phyloP scores from a whole-genome alignment of 1,140 invertebrate species.

The Musca domestica region DNA sequence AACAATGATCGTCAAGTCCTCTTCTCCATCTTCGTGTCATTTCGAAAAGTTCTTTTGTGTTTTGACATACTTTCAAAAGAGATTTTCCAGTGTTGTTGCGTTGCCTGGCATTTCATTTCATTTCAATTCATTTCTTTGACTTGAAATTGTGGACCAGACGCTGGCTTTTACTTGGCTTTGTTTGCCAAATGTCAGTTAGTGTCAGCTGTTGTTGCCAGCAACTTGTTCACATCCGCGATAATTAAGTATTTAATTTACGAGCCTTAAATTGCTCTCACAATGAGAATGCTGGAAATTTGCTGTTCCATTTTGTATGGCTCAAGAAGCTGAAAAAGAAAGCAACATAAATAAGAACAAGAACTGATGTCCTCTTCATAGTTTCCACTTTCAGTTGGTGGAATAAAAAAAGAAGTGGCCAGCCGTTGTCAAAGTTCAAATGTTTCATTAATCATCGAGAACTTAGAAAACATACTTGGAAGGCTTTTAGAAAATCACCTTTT shows the following conservation, averaged over 20 bases:
- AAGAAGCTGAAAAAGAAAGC: too few species aligned
- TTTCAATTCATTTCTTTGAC: background rate
- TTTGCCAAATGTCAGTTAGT: background rate
- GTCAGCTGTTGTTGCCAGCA: background rate
- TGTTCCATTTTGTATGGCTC: too few species aligned
- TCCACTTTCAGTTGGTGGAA: background rate
- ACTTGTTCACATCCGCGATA: constrained; percentile 19
- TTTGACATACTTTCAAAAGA: constrained; percentile 9
- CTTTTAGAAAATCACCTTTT: too few species aligned
- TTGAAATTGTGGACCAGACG: too few species aligned
- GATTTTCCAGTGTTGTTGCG: background rate
- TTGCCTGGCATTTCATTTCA: background rate
- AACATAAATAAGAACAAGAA: too few species aligned
- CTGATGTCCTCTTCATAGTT: background rate
- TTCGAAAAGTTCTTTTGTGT: constrained; percentile 5
- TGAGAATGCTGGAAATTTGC: too few species aligned
- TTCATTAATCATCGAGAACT: constrained; percentile 5
- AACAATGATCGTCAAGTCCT: too few species aligned
- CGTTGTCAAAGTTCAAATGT: constrained; percentile 10
- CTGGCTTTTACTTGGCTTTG: too few species aligned
- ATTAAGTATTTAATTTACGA: constrained; percentile 21
- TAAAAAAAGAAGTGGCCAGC: constrained; percentile 6
- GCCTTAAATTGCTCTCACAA: constrained; percentile 6
- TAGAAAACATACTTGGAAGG: too few species aligned
- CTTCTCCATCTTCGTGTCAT: too few species aligned